phyloP scores from a whole-genome alignment of 2,888 invertebrate species.

The Melanostoma scalare region DNA sequence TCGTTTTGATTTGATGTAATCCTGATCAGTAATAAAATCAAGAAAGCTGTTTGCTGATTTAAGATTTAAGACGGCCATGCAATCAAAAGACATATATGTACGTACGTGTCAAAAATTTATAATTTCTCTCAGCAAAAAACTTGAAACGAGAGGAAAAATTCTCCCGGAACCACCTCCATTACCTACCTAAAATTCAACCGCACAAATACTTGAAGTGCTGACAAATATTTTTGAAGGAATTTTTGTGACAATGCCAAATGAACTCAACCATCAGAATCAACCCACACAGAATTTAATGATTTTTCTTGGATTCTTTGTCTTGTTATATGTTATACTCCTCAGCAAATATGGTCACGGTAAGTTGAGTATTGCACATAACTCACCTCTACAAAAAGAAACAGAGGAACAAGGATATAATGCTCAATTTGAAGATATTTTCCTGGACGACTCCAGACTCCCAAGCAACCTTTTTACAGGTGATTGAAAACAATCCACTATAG shows the following conservation, averaged over 20 bases:
- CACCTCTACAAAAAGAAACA: slow-evolving; percentile 5
- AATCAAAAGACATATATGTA: no score
- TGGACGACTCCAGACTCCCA: slow-evolving; percentile 7
- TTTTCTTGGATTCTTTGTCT: neutral
- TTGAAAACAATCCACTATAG: slow-evolving; percentile 33
- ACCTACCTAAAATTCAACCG: no score
- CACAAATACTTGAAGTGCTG: no score
- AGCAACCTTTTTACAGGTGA: slow-evolving; percentile 51
- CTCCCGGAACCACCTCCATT: no score
- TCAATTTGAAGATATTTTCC: slow-evolving; percentile 49
- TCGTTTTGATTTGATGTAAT: no score
- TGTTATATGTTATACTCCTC: neutral
- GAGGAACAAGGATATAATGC: slow-evolving; percentile 46
- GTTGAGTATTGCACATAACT: neutral
- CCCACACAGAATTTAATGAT: neutral
- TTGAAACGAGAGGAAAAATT: no score
- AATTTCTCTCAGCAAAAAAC: no score
- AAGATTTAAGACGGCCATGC: no score
- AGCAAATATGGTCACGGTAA: neutral
- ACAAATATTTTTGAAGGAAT: no score
- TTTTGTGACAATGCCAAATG: slow-evolving; percentile 1
- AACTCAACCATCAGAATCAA: neutral
- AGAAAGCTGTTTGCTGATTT: no score
- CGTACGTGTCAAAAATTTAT: no score
- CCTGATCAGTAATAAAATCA: no score